Evolutionary conservation across 1,140 invertebrate species (phyloP).

Genomic region (Heliconius hermathena): DNA sequence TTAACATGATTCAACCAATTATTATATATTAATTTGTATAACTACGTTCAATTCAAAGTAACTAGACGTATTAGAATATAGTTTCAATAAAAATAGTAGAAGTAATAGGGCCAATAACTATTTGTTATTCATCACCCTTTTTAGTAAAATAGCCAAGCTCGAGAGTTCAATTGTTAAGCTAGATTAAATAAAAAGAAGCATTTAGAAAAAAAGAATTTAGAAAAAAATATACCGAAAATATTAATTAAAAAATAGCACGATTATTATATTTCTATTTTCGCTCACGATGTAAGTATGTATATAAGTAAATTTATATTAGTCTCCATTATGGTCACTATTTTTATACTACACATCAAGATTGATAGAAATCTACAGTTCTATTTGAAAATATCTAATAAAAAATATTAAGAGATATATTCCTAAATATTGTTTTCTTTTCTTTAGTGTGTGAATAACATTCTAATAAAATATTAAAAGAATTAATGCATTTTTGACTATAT

Average conservation of each 20-base stretch:
- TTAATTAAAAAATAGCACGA: neutral
- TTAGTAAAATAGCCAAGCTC: slow-evolving; percentile 55
- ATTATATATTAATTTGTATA: neutral
- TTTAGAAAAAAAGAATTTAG: neutral
- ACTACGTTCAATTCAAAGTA: slow-evolving; percentile 16
- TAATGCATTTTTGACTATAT: no score
- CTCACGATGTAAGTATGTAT: neutral
- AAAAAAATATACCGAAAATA: neutral
- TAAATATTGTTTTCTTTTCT: no score
- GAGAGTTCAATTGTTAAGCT: slow-evolving; percentile 41
- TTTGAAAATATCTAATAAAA: neutral
- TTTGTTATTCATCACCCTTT: slow-evolving; percentile 18
- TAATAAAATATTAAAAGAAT: no score
- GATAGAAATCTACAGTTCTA: slow-evolving; percentile 1
- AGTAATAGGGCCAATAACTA: neutral
- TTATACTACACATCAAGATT: slow-evolving; percentile 12
- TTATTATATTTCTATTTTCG: neutral
- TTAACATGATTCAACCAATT: neutral
- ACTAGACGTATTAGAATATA: neutral
- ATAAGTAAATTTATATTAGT: neutral
- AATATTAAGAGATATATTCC: neutral
- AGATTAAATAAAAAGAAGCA: neutral
- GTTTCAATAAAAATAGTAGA: slow-evolving; percentile 5
- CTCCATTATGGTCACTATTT: slow-evolving; percentile 4
- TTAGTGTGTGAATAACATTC: no score